Conservation (phyloP, 2,888 invertebrate genomes). For the Oligia latruncula region DNA sequence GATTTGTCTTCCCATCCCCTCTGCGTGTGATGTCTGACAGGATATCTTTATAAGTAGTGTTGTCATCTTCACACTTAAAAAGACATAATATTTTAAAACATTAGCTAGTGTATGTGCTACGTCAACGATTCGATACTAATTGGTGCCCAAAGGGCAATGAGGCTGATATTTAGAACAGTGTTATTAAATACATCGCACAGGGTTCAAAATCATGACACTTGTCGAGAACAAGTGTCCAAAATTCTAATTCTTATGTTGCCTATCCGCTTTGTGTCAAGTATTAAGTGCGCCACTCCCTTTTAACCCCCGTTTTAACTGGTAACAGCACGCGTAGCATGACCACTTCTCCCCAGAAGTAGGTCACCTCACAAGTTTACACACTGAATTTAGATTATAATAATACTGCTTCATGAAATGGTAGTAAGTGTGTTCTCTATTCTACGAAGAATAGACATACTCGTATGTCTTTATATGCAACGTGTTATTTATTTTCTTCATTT, state of each 20-base stretch:
- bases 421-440: neutral
- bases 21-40: constrained; percentile 16
- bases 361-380: neutral
- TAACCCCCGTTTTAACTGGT: neutral
- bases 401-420: neutral
- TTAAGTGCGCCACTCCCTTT: neutral
- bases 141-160: neutral
- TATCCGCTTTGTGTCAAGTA: neutral
- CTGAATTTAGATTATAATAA: neutral
- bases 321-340: neutral
- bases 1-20: constrained; percentile 1
- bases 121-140: too few relatives aligned
- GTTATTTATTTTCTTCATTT: neutral
- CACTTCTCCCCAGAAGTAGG: neutral
- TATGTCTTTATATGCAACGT: neutral
- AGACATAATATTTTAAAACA: neutral
- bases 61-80: constrained; percentile 26
- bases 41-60: neutral
- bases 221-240: too few relatives aligned
- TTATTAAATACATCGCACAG: neutral
- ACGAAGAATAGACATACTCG: neutral
- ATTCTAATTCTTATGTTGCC: neutral
- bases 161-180: neutral
- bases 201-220: neutral
- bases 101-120: neutral